These are phyloP conservation scores for Leptopilina myrica DNA, from an alignment of 2,888 invertebrate genomes.

Conservation along the genomic window DNA sequence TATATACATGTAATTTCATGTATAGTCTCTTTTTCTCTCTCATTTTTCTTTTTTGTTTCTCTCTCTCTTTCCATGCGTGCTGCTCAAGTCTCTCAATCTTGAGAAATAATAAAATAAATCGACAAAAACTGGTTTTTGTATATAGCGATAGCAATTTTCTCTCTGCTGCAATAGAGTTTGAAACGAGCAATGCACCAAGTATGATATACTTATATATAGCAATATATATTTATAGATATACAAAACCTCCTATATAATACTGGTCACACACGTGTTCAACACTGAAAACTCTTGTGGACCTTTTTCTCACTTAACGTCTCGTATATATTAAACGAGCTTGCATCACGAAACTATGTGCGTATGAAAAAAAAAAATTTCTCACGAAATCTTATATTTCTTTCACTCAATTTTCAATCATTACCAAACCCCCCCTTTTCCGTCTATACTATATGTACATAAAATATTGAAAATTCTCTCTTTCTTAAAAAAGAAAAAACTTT, in stretches of 20 bases:
- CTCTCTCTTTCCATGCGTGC: conserved; percentile 8
- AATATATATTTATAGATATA: no score
- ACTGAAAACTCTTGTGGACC: background rate
- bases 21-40: background rate
- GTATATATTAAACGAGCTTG: conserved; percentile 9
- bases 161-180: conserved; percentile 52
- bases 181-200: conserved; percentile 46
- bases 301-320: conserved; percentile 11
- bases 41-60: no score
- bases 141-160: conserved; percentile 55
- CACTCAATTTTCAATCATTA: background rate
- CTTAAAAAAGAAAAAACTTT: no score
- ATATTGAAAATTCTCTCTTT: no score
- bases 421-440: no score
- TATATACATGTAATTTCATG: conserved; percentile 22
- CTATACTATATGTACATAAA: no score
- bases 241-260: background rate
- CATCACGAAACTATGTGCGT: conserved; percentile 5
- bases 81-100: background rate
- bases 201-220: background rate
- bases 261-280: conserved; percentile 21
- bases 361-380: background rate
- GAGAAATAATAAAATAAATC: conserved; percentile 32
- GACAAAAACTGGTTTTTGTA: conserved; percentile 35
- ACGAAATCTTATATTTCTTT: conserved; percentile 16